These are phyloP conservation scores for Pandemis cinnamomeana DNA, from an alignment of 2,888 invertebrate genomes.

Conservation along the genomic window DNA sequence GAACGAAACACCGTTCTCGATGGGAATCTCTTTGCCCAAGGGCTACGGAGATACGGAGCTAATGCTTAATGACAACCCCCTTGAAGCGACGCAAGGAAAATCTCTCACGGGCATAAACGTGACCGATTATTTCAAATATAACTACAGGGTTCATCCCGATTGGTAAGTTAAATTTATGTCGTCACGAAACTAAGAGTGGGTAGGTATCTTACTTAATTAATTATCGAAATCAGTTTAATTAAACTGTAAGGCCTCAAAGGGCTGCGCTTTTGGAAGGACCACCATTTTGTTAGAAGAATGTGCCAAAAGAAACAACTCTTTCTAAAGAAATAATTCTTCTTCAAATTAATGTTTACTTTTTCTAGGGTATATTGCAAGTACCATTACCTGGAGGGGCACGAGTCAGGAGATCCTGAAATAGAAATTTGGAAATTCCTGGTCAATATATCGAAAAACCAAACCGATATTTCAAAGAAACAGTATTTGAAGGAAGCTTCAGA, in stretches of 20 bases:
- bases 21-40: slow-evolving; percentile 93
- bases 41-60: slow-evolving; percentile 91
- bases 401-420: slow-evolving; percentile 88
- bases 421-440: slow-evolving; percentile 90
- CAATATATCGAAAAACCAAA: slow-evolving; percentile 83
- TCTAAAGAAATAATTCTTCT: not conserved
- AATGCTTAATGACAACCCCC: slow-evolving; percentile 91
- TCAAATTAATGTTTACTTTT: slow-evolving; percentile 35
- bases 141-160: slow-evolving; percentile 93
- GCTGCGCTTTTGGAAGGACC: no score
- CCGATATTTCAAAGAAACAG: slow-evolving; percentile 74
- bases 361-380: slow-evolving; percentile 94
- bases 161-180: slow-evolving; percentile 84
- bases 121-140: slow-evolving; percentile 89
- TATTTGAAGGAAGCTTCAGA: slow-evolving; percentile 60
- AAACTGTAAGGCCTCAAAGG: no score
- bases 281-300: no score
- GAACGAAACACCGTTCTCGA: slow-evolving; percentile 93
- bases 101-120: slow-evolving; percentile 88
- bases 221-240: not conserved
- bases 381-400: slow-evolving; percentile 91
- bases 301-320: no score
- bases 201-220: no score
- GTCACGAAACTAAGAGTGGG: not conserved
- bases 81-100: slow-evolving; percentile 87